A percentile compares a stretch with the other conserved stretches of the same genome.
phyloP scores from a whole-genome alignment of 2,888 invertebrate species.

The Teleogryllus oceanicus region DNA sequence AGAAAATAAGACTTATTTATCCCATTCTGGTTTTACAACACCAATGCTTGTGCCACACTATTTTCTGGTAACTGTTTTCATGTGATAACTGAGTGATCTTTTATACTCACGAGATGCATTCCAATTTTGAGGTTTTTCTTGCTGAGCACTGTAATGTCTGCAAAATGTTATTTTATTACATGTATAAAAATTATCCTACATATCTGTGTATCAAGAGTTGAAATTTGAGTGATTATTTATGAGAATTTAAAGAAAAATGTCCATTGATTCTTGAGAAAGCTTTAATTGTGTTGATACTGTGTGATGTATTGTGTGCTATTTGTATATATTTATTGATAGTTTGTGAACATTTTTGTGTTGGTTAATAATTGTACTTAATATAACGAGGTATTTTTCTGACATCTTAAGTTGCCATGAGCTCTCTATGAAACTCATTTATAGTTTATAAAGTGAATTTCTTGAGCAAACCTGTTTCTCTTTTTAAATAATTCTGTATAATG shows the following conservation, averaged over 20 bases:
- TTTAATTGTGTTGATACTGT: neutral
- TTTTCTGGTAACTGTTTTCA: constrained; percentile 6
- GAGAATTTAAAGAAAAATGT: neutral
- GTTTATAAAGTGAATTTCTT: too few species aligned
- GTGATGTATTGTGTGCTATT: neutral
- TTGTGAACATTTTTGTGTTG: neutral
- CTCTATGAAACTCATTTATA: too few species aligned
- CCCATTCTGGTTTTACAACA: neutral
- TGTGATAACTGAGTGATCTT: constrained; percentile 1
- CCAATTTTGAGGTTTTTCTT: neutral
- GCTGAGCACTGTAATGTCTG: neutral
- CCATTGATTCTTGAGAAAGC: neutral
- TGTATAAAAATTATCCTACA: neutral
- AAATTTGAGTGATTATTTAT: neutral
- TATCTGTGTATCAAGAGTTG: constrained; percentile 1
- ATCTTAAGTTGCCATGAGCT: too few species aligned
- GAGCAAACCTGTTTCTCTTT: too few species aligned
- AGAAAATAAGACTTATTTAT: neutral
- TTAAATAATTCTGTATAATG: too few species aligned
- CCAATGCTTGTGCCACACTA: neutral
- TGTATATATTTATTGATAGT: neutral
- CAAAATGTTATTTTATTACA: neutral
- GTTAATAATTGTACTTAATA: neutral
- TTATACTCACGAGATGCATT: neutral
- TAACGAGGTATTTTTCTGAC: neutral